Evolutionary conservation across 2,888 invertebrate genomes (phyloP).

Genomic region (Hyposoter didymator): DNA sequence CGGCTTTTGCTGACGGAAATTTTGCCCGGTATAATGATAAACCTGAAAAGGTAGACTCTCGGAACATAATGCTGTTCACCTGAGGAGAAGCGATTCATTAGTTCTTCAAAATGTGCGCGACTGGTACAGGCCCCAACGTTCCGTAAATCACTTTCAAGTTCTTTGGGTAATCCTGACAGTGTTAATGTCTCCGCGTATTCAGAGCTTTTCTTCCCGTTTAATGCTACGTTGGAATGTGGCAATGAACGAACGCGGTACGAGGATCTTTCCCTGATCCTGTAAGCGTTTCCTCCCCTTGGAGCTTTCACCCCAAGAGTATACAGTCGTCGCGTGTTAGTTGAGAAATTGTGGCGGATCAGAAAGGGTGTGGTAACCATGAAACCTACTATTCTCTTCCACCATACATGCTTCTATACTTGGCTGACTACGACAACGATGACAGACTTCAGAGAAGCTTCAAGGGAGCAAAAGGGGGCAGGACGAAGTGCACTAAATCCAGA

Average conservation of each 20-base stretch:
- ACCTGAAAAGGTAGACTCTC: not conserved
- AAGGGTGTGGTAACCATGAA: conserved; percentile 61
- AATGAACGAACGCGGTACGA: conserved; percentile 53
- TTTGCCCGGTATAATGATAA: not conserved
- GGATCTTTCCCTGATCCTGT: conserved; percentile 78
- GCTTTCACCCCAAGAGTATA: conserved; percentile 70
- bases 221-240: conserved; percentile 44
- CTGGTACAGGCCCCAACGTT: conserved; percentile 38
- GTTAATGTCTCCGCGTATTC: conserved; percentile 80
- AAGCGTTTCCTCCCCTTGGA: conserved; percentile 72
- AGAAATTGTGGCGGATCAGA: conserved; percentile 66
- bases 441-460: conserved; percentile 60
- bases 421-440: conserved; percentile 58
- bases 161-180: conserved; percentile 82
- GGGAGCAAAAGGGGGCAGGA: conserved; percentile 70
- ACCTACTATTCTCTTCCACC: conserved; percentile 41
- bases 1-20: not conserved
- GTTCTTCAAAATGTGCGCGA: conserved; percentile 3
- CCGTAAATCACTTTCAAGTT: conserved; percentile 82
- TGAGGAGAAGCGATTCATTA: not conserved
- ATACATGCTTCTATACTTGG: conserved; percentile 23
- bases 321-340: conserved; percentile 60
- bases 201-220: conserved; percentile 70
- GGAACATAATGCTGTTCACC: conserved; percentile 1
- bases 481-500: conserved; percentile 83